Conservation (phyloP, 2,113 vertebrate genomes). For the Poeciliopsis prolifica region DNA sequence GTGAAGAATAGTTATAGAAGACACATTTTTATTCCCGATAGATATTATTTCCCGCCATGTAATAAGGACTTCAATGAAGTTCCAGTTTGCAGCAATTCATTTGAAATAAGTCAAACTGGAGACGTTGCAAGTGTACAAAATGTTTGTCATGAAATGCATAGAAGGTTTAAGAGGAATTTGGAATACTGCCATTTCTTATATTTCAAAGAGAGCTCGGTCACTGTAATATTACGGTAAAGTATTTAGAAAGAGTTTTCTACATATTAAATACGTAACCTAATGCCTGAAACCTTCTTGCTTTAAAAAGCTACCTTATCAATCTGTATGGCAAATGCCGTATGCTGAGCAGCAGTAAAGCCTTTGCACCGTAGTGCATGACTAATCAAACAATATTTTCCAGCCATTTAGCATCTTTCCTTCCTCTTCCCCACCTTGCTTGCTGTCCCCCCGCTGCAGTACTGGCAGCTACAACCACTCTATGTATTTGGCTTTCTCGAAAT, state of each 20-base stretch:
- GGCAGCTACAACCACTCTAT: slow-evolving; percentile 45
- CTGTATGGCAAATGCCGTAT: neutral
- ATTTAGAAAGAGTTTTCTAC: neutral
- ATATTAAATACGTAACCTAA: too few species aligned
- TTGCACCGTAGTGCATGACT: slow-evolving; percentile 56
- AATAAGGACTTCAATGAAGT: too few species aligned
- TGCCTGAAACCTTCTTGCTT: neutral
- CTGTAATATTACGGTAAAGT: neutral
- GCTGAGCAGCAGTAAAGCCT: neutral
- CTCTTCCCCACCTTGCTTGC: slow-evolving; percentile 49
- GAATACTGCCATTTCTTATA: too few species aligned
- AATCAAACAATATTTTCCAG: slow-evolving; percentile 26
- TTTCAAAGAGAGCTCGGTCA: too few species aligned
- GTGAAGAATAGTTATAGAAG: neutral
- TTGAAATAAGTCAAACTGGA: too few species aligned
- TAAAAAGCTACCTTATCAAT: neutral
- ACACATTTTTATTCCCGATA: neutral
- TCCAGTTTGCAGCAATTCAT: too few species aligned
- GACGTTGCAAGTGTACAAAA: too few species aligned
- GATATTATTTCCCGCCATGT: too few species aligned
- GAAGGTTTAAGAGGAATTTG: too few species aligned
- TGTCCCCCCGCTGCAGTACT: slow-evolving; percentile 42
- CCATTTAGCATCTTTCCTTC: slow-evolving; percentile 23
- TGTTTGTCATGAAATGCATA: too few species aligned
- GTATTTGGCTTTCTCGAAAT: slow-evolving; percentile 45